phyloP scores from a whole-genome alignment of 2,797 vertebrate species.

The Dermochelys coriacea region DNA sequence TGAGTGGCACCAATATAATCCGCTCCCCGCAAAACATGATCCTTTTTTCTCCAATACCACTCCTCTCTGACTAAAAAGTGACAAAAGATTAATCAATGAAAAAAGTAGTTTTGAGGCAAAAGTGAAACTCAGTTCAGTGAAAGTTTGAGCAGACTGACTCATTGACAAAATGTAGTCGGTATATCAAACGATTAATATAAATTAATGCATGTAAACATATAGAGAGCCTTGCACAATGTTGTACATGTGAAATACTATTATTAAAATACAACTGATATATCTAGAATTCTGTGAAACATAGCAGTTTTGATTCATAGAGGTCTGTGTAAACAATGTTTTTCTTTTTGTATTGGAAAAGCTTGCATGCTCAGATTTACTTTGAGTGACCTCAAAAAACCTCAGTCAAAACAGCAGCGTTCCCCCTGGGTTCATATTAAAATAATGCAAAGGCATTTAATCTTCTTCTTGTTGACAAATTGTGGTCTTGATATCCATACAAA shows the following conservation, averaged over 20 bases:
- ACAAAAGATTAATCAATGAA: not conserved
- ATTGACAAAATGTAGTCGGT: not conserved
- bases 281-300: not conserved
- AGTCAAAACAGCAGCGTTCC: not conserved
- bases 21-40: accelerated
- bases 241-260: not conserved
- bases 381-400: not conserved
- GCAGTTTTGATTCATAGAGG: not conserved
- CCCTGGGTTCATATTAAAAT: not conserved
- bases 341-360: not conserved
- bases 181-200: not conserved
- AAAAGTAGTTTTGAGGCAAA: not conserved
- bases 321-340: too few relatives aligned
- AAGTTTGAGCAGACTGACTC: not conserved
- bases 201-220: not conserved
- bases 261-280: not conserved
- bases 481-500: not conserved
- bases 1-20: not conserved
- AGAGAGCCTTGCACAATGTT: not conserved
- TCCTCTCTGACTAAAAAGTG: not conserved
- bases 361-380: not conserved
- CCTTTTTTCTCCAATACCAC: not conserved
- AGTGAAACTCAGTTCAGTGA: not conserved
- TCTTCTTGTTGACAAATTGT: not conserved
- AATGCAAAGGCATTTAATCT: not conserved